Conservation (phyloP, 2,888 invertebrate species). For the Diarsia dahlii region DNA sequence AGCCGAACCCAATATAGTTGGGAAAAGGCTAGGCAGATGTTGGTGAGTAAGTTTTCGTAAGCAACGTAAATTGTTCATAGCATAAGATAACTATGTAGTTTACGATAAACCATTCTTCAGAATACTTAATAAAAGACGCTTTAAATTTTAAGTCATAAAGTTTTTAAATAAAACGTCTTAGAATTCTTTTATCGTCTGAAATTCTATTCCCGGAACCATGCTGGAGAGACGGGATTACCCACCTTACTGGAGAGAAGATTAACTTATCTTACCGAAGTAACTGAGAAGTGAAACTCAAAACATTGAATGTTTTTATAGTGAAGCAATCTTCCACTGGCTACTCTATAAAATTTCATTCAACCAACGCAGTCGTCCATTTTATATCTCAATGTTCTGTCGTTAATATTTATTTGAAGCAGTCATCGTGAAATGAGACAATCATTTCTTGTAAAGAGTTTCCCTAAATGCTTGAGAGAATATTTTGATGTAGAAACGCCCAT, state of each 20-base stretch:
- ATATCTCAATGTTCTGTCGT: constrained; percentile 61
- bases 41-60: background rate
- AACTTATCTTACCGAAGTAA: constrained; percentile 31
- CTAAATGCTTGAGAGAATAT: constrained; percentile 62
- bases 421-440: constrained; percentile 64
- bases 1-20: no score
- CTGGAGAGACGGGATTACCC: constrained; percentile 27
- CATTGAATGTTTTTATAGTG: constrained; percentile 51
- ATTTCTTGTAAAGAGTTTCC: constrained; percentile 60
- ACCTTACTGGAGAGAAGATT: constrained; percentile 36
- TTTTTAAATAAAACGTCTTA: background rate
- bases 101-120: background rate
- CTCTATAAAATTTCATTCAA: constrained; percentile 59
- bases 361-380: constrained; percentile 57
- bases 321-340: constrained; percentile 52
- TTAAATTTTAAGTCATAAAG: background rate
- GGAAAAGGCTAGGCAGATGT: no score
- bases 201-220: constrained; percentile 1
- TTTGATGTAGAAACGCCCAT: constrained; percentile 63
- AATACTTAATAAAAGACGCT: background rate
- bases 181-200: constrained; percentile 2
- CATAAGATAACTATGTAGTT: background rate
- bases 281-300: constrained; percentile 39
- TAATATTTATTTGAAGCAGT: constrained; percentile 67
- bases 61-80: background rate